These are phyloP conservation scores for Yponomeuta plumbellus DNA, from an alignment of 2,888 invertebrate species.

Conservation along the genomic window DNA sequence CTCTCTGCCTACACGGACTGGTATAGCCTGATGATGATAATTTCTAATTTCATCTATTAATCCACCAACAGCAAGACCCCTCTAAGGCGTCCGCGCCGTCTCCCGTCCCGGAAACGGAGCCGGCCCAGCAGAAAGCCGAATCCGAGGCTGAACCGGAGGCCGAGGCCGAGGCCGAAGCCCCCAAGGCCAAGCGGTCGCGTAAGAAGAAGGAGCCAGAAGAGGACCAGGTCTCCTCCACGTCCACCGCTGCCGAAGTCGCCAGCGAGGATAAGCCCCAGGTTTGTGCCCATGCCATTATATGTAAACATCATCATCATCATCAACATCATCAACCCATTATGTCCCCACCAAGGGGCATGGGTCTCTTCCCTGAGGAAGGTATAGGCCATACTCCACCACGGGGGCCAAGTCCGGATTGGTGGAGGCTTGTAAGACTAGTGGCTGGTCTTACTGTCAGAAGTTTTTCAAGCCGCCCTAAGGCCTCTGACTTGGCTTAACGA, in stretches of 20 bases:
- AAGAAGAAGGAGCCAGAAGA: conserved; percentile 50
- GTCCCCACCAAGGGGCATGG: no score
- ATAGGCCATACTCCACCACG: no score
- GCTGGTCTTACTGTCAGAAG: no score
- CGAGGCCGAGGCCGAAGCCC: conserved; percentile 16
- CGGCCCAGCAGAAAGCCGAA: conserved; percentile 39
- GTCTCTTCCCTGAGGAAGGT: no score
- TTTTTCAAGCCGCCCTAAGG: no score
- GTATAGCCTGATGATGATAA: no score
- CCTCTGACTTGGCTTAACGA: no score
- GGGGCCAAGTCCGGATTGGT: no score
- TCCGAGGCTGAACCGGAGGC: conserved; percentile 17
- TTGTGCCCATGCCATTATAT: not conserved
- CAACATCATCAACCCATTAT: no score
- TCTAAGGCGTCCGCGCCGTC: conserved; percentile 42
- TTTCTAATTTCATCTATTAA: not conserved
- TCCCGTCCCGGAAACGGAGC: conserved; percentile 48
- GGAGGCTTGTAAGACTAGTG: no score
- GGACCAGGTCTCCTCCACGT: conserved; percentile 59
- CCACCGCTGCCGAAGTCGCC: conserved; percentile 30
- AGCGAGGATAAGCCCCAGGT: conserved; percentile 37
- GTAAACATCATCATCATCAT: no score
- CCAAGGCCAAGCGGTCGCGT: conserved; percentile 35
- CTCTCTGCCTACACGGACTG: no score
- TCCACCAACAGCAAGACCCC: conserved; percentile 43